Percentiles rank a stretch among this genome's conserved stretches.
Conservation (phyloP, 1,140 invertebrate genomes). For the Acromyrmex heyeri region DNA sequence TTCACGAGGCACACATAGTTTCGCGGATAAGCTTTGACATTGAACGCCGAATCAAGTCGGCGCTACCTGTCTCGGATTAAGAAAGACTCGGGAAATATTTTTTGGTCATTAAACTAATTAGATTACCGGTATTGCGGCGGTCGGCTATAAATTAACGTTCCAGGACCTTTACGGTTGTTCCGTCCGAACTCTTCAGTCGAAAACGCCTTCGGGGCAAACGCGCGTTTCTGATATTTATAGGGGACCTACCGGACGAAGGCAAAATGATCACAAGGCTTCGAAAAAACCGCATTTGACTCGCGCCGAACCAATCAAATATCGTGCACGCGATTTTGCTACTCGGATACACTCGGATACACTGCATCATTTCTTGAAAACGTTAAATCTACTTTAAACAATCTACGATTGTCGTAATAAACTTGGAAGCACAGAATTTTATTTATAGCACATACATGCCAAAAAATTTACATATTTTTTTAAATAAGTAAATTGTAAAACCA, state of each 20-base stretch:
- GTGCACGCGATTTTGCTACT: background rate
- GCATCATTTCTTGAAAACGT: background rate
- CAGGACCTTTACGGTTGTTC: slow-evolving; percentile 59
- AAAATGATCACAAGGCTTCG: slow-evolving; percentile 3
- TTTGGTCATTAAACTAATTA: slow-evolving; percentile 71
- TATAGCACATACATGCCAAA: background rate
- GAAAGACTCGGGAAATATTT: slow-evolving; percentile 66
- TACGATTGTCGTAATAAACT: background rate
- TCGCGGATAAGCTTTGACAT: slow-evolving; percentile 32
- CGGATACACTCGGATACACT: background rate
- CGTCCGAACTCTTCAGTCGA: slow-evolving; percentile 35
- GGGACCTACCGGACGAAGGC: slow-evolving; percentile 27
- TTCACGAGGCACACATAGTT: slow-evolving; percentile 36
- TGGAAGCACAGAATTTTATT: background rate
- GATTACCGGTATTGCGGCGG: slow-evolving; percentile 68
- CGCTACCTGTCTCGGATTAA: slow-evolving; percentile 61
- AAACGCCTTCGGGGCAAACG: slow-evolving; percentile 53
- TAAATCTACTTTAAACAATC: background rate
- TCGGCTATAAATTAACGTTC: slow-evolving; percentile 65
- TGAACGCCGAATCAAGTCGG: background rate
- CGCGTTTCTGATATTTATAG: slow-evolving; percentile 62
- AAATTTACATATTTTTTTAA: background rate
- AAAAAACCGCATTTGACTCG: slow-evolving; percentile 21
- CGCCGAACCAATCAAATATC: slow-evolving; percentile 9
- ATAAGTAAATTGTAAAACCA: background rate